Evolutionary conservation across 2,797 vertebrate genomes (phyloP).

Genomic region (Yasuhikotakia modesta): DNA sequence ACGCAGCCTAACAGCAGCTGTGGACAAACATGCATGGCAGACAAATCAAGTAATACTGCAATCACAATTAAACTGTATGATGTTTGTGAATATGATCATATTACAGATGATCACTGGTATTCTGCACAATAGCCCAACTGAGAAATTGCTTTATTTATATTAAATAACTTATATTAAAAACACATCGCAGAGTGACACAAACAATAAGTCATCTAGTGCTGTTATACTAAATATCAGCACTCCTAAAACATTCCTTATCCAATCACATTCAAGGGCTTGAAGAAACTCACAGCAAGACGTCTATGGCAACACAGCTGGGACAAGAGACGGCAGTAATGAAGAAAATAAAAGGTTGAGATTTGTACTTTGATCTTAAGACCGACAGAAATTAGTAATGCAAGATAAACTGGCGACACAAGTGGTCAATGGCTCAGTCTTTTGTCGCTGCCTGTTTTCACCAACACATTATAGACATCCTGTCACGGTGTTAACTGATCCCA

Average conservation of each 20-base stretch:
- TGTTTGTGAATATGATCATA: not conserved
- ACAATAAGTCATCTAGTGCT: too few relatives aligned
- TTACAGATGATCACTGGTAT: not conserved
- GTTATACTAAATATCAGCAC: not conserved
- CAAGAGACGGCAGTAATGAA: constrained; percentile 39
- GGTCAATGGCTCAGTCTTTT: constrained; percentile 17
- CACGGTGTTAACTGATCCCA: constrained; percentile 14
- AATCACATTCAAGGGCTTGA: not conserved
- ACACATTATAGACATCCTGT: constrained; percentile 15
- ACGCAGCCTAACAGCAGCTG: constrained; percentile 21
- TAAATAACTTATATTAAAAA: too few relatives aligned
- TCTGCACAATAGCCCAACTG: not conserved
- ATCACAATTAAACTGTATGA: not conserved
- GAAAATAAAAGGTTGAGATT: constrained; percentile 21
- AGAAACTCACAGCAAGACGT: not conserved
- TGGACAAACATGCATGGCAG: constrained; percentile 12
- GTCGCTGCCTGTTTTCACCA: constrained; percentile 4
- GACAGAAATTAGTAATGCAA: constrained; percentile 1
- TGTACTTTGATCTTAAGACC: constrained; percentile 13
- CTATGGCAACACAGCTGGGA: not conserved
- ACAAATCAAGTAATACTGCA: not conserved
- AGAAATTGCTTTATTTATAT: not conserved
- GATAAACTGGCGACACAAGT: constrained; percentile 14
- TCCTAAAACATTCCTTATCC: not conserved
- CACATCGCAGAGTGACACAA: too few relatives aligned